Evolutionary conservation across 92 coral and sea anemone genomes (phyloP).

Genomic region (Palythoa grandiflora): DNA sequence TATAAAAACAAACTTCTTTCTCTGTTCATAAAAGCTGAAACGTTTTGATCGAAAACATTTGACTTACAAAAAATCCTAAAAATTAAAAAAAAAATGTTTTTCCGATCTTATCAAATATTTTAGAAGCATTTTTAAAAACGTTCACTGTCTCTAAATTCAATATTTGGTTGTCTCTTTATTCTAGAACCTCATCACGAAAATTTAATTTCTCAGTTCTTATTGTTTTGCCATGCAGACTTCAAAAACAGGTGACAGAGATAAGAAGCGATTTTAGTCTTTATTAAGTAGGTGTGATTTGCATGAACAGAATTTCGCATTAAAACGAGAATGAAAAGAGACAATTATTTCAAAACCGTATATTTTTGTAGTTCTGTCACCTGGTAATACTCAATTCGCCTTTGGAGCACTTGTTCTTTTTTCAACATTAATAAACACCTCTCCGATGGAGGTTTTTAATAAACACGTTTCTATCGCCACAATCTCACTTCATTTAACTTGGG

Average conservation of each 20-base stretch:
- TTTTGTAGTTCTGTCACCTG: not conserved
- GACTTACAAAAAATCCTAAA: no score
- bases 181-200: not conserved
- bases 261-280: not conserved
- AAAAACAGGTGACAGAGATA: not conserved
- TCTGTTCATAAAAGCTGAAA: no score
- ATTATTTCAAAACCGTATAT: not conserved
- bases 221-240: not conserved
- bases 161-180: not conserved
- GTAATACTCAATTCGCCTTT: not conserved
- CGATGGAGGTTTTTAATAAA: not conserved
- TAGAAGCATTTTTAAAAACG: no score
- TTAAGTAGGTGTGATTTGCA: not conserved
- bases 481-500: not conserved
- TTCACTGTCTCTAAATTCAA: not conserved
- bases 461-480: not conserved
- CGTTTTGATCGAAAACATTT: no score
- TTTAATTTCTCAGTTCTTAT: not conserved
- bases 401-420: not conserved
- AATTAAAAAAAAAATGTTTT: no score
- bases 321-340: not conserved
- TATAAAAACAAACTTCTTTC: no score
- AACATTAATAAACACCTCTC: not conserved
- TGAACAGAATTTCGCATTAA: conserved; percentile 11
- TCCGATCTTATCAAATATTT: no score